Evolutionary conservation across 2,888 invertebrate species (phyloP).

Genomic region (Osmoderma eremita): DNA sequence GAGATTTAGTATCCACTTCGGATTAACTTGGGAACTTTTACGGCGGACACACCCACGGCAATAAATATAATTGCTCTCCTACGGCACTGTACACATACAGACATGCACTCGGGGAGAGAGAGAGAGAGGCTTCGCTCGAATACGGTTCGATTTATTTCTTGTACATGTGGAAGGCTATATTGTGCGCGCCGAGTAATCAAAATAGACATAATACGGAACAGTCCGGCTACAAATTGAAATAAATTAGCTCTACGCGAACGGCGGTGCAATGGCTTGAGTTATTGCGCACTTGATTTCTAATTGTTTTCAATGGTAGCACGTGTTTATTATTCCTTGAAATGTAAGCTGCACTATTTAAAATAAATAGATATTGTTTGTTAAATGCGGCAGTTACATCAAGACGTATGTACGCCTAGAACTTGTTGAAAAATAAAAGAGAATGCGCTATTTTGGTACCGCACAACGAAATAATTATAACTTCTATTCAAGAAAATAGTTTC

Average conservation of each 20-base stretch:
- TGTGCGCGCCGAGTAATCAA: slow-evolving; percentile 19
- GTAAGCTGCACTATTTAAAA: background rate
- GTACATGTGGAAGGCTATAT: slow-evolving; percentile 32
- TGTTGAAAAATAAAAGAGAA: too few species aligned
- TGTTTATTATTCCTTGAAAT: slow-evolving; percentile 1
- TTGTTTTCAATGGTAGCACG: slow-evolving; percentile 11
- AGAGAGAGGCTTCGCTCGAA: background rate
- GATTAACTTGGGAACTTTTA: slow-evolving; percentile 36
- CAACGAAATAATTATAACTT: too few species aligned
- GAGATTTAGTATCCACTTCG: slow-evolving; percentile 35
- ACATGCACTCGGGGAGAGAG: background rate
- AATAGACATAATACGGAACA: slow-evolving; percentile 22
- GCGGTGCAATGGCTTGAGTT: slow-evolving; percentile 11
- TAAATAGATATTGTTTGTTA: too few species aligned
- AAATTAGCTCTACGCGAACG: slow-evolving; percentile 7
- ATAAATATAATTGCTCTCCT: slow-evolving; percentile 31
- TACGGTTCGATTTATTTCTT: slow-evolving; percentile 27
- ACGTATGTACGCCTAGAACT: too few species aligned
- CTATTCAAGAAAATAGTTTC: too few species aligned
- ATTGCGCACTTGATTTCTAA: slow-evolving; percentile 28
- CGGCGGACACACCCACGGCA: slow-evolving; percentile 28
- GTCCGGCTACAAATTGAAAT: slow-evolving; percentile 25
- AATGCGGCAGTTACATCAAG: too few species aligned
- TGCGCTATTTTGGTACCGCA: too few species aligned
- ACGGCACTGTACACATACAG: slow-evolving; percentile 1